Evolutionary conservation across 2,797 vertebrate species (phyloP).

Genomic region (Simalia tracyae): DNA sequence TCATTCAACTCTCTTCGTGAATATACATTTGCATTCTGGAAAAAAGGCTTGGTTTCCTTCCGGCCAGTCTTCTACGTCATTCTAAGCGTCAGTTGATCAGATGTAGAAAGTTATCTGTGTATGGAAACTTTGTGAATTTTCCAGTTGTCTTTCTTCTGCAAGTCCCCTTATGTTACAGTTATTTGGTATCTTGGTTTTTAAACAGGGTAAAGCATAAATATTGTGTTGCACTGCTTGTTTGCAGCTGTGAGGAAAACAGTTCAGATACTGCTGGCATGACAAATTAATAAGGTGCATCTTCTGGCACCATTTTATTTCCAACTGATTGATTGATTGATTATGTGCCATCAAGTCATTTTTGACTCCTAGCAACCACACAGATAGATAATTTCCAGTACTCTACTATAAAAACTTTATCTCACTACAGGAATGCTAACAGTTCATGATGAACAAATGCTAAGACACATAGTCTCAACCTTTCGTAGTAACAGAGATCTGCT

Average conservation of each 20-base stretch:
- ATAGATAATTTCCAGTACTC: not conserved
- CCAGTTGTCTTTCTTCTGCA: accelerated
- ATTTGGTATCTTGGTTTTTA: accelerated
- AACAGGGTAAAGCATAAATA: not conserved
- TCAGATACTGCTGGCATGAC: not conserved
- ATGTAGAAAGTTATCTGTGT: not conserved
- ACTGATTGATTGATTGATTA: not conserved
- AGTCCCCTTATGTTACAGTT: accelerated
- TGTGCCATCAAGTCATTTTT: not conserved
- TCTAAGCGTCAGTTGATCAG: not conserved
- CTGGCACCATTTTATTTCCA: not conserved
- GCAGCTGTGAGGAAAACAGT: accelerated
- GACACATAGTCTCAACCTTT: not conserved
- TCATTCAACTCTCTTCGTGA: conserved; percentile 1
- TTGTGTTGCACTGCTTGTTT: not conserved
- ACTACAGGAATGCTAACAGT: not conserved
- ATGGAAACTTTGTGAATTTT: not conserved
- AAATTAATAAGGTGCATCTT: not conserved
- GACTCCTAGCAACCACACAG: not conserved
- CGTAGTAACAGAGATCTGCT: not conserved
- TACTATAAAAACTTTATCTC: not conserved
- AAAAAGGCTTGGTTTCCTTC: not conserved
- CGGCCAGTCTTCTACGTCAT: not conserved
- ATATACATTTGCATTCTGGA: conserved; percentile 26
- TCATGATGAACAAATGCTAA: not conserved